Percentiles rank a stretch among this genome's conserved stretches.
phyloP scores from a whole-genome alignment of 2,797 vertebrate genomes.

The Tokudaia tokunoshimensis region DNA sequence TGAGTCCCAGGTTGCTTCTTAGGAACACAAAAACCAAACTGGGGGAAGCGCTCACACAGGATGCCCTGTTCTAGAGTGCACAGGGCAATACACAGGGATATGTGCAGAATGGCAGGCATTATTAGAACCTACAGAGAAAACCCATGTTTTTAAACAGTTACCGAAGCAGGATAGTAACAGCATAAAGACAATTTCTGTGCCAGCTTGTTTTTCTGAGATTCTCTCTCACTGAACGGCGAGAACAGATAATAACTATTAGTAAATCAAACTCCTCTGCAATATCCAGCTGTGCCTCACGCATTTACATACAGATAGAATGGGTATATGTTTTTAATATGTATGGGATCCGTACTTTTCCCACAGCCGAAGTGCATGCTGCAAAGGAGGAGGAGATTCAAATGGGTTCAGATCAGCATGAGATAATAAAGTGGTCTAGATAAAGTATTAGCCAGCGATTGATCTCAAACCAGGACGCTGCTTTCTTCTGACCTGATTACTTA shows the following conservation, averaged over 20 bases:
- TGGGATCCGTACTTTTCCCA: conserved; percentile 89
- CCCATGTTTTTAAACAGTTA: conserved; percentile 89
- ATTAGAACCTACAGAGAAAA: conserved; percentile 80
- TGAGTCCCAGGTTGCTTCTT: background rate
- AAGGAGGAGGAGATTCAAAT: conserved; percentile 87
- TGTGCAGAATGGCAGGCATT: conserved; percentile 78
- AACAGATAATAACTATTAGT: conserved; percentile 99
- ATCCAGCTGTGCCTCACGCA: conserved; percentile 98
- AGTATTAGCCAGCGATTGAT: conserved; percentile 92
- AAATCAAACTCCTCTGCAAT: conserved; percentile 97
- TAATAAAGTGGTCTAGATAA: conserved; percentile 92
- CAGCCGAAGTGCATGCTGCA: conserved; percentile 89
- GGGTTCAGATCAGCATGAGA: conserved; percentile 89
- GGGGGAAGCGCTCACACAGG: conserved; percentile 36
- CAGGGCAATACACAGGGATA: background rate
- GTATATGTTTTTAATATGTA: conserved; percentile 98
- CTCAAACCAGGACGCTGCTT: conserved; percentile 89
- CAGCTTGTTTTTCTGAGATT: conserved; percentile 89
- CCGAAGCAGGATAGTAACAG: conserved; percentile 85
- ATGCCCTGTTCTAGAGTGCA: conserved; percentile 68
- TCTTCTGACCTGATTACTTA: conserved; percentile 91
- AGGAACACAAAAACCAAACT: conserved; percentile 56
- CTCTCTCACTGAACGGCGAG: conserved; percentile 92
- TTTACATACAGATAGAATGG: conserved; percentile 99
- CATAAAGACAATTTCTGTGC: conserved; percentile 92